Conservation (phyloP, 2,113 vertebrate genomes). For the Leucopsar rothschildi region DNA sequence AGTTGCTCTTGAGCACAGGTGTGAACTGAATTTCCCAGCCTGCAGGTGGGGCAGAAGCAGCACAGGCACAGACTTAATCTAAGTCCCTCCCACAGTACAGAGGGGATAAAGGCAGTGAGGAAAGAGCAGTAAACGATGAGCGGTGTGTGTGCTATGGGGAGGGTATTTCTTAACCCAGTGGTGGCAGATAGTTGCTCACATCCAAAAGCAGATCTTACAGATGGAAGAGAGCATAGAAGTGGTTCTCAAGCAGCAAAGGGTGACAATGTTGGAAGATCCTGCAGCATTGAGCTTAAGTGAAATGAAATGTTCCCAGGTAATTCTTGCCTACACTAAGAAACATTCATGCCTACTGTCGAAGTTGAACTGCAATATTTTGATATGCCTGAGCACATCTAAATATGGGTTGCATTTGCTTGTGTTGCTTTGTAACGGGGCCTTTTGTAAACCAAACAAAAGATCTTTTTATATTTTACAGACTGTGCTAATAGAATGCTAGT, state of each 20-base stretch:
- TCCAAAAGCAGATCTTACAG: neutral
- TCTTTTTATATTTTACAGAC: neutral
- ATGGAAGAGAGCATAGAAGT: neutral
- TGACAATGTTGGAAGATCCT: neutral
- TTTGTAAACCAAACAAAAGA: neutral
- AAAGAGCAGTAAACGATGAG: rapidly evolving
- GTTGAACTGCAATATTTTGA: neutral
- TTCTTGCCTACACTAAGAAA: neutral
- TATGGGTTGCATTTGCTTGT: neutral
- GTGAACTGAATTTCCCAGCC: neutral
- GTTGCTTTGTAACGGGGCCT: neutral
- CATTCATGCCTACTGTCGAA: neutral
- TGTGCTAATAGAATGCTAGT: neutral
- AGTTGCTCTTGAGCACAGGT: neutral
- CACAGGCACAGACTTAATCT: neutral
- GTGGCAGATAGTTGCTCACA: neutral
- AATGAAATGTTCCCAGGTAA: neutral
- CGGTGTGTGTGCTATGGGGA: rapidly evolving
- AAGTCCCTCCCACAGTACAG: neutral
- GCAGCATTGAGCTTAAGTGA: neutral
- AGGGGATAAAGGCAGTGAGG: neutral
- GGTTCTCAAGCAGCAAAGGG: neutral
- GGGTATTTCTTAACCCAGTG: neutral
- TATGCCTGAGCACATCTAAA: neutral
- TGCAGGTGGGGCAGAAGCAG: neutral